A percentile compares a stretch with the other conserved stretches of the same genome.
phyloP scores from a whole-genome alignment of 2,113 vertebrate species.

The Arizona elegans region DNA sequence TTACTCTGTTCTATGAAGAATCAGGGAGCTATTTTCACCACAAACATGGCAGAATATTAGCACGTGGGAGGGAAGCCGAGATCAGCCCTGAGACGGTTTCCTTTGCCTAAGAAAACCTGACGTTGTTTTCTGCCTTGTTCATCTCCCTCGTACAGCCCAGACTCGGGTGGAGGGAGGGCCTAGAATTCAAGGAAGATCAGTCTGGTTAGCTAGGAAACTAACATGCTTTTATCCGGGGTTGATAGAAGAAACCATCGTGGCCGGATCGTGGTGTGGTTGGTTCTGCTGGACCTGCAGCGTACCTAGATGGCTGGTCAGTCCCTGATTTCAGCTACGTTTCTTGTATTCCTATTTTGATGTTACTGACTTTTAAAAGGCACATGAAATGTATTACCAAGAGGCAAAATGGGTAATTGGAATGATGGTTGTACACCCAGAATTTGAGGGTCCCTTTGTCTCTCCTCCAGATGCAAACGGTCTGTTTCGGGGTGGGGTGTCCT shows the following conservation, averaged over 20 bases:
- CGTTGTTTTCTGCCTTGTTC: neutral
- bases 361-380: neutral
- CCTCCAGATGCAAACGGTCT: neutral
- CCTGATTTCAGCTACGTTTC: neutral
- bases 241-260: neutral
- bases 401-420: neutral
- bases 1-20: neutral
- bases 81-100: neutral
- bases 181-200: neutral
- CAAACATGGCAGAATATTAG: neutral
- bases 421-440: neutral
- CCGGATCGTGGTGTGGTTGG: neutral
- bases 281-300: neutral
- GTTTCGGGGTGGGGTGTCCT: too few relatives aligned
- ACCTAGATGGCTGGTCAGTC: neutral
- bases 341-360: neutral
- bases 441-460: neutral
- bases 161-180: too few relatives aligned
- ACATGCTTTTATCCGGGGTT: neutral
- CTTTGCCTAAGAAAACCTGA: neutral
- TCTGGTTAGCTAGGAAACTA: neutral
- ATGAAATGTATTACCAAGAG: neutral
- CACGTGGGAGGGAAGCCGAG: neutral
- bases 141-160: too few relatives aligned
- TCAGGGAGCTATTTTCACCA: neutral